Evolutionary conservation across 1,140 invertebrate genomes (phyloP).

Genomic region (Pomacea maculata): DNA sequence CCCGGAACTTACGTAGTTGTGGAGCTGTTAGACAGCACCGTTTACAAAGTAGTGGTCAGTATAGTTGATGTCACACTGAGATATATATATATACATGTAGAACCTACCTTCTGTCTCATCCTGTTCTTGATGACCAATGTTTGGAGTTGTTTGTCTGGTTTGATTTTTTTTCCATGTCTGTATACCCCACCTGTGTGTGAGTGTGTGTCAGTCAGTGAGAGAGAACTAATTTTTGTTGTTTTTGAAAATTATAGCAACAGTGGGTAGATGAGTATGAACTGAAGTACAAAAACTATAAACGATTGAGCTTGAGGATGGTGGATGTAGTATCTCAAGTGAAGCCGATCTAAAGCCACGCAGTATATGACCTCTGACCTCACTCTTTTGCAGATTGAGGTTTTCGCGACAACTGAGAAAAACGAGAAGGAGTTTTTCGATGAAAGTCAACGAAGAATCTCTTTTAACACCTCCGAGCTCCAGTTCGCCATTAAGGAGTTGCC

Average conservation of each 20-base stretch:
- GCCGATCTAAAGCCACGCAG: not conserved
- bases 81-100: no score
- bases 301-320: no score
- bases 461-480: slow-evolving; percentile 30
- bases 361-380: not conserved
- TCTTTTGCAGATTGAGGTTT: slow-evolving; percentile 1
- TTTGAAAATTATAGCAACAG: no score
- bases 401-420: not conserved
- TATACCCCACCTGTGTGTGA: not conserved
- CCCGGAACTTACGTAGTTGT: not conserved
- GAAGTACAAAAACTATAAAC: no score
- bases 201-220: no score
- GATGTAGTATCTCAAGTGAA: no score
- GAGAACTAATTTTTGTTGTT: no score
- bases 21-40: slow-evolving; percentile 8
- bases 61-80: not conserved
- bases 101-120: not conserved
- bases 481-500: slow-evolving; percentile 15
- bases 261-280: no score
- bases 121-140: not conserved
- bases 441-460: not conserved
- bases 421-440: not conserved
- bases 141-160: not conserved
- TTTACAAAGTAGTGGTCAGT: slow-evolving; percentile 15
- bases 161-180: not conserved